phyloP scores from a whole-genome alignment of 1,140 invertebrate species.

The Drosophila athabasca region DNA sequence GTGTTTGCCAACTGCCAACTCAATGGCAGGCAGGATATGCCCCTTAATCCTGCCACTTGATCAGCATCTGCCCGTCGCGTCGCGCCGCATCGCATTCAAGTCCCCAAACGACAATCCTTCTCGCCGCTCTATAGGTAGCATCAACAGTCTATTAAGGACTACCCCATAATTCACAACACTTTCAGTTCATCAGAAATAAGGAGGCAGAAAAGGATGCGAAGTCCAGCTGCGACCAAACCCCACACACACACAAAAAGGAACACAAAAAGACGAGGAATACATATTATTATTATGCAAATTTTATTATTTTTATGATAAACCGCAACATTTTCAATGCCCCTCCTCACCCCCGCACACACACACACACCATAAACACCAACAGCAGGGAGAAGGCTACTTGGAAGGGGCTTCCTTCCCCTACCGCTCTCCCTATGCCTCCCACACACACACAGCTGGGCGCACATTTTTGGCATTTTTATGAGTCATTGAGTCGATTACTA shows the following conservation, averaged over 20 bases:
- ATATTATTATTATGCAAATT: constrained; percentile 80
- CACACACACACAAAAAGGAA: constrained; percentile 18
- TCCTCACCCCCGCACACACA: constrained; percentile 3
- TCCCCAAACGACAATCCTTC: constrained; percentile 62
- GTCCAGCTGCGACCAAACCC: constrained; percentile 55
- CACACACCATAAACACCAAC: constrained; percentile 56
- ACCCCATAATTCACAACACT: constrained; percentile 76
- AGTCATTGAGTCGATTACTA: constrained; percentile 78
- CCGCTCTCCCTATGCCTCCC: constrained; percentile 11
- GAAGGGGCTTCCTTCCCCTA: constrained; percentile 9
- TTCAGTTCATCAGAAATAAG: constrained; percentile 69
- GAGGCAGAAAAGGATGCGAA: constrained; percentile 47
- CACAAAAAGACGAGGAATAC: constrained; percentile 36
- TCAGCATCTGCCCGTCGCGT: constrained; percentile 60
- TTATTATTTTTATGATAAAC: constrained; percentile 81
- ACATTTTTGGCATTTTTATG: constrained; percentile 82
- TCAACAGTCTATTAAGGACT: constrained; percentile 55
- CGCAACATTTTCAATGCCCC: constrained; percentile 68
- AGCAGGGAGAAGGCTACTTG: constrained; percentile 17
- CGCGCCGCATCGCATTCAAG: constrained; percentile 31
- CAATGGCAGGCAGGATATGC: constrained; percentile 35
- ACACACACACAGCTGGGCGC: constrained; percentile 56
- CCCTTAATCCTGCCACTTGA: constrained; percentile 74
- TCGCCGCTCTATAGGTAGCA: constrained; percentile 40
- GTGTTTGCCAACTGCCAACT: constrained; percentile 57